Percentiles rank a stretch among this genome's conserved stretches.
Evolutionary conservation across 2,797 vertebrate genomes (phyloP).

Genomic region (Chaetophractus vellerosus): DNA sequence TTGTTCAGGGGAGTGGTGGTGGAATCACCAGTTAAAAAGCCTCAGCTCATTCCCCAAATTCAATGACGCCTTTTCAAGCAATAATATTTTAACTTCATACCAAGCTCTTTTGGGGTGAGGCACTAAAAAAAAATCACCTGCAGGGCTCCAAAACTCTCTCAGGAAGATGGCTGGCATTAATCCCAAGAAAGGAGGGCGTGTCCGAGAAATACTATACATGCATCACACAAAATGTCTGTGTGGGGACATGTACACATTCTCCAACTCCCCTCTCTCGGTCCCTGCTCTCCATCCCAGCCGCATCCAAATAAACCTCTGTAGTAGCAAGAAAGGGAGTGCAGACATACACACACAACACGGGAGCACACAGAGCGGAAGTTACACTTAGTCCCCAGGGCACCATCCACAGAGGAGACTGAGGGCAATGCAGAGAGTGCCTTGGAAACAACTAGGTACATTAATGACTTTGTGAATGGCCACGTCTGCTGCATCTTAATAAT

Average conservation of each 20-base stretch:
- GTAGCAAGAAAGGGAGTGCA: background rate
- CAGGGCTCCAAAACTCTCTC: constrained; percentile 29
- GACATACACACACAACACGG: background rate
- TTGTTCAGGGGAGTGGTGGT: background rate
- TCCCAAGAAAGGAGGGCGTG: background rate
- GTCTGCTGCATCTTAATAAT: constrained; percentile 73
- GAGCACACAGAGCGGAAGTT: constrained; percentile 5
- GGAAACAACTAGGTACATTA: constrained; percentile 67
- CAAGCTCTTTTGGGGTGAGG: constrained; percentile 76
- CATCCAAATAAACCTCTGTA: background rate
- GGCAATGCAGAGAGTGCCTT: constrained; percentile 43
- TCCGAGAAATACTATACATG: rapidly evolving
- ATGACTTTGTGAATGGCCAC: background rate
- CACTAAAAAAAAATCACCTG: background rate
- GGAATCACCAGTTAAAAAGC: background rate
- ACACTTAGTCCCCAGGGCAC: constrained; percentile 74
- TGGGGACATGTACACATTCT: rapidly evolving
- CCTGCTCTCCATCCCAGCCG: background rate
- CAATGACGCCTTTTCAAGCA: constrained; percentile 9
- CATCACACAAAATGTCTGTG: background rate
- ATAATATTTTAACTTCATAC: constrained; percentile 9
- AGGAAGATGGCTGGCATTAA: background rate
- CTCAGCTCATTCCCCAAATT: background rate
- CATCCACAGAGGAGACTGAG: constrained; percentile 40
- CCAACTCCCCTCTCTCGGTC: background rate